Base-by-base conservation (phyloP, 2,113 vertebrate genomes). In the Scartelaos histophorus region DNA sequence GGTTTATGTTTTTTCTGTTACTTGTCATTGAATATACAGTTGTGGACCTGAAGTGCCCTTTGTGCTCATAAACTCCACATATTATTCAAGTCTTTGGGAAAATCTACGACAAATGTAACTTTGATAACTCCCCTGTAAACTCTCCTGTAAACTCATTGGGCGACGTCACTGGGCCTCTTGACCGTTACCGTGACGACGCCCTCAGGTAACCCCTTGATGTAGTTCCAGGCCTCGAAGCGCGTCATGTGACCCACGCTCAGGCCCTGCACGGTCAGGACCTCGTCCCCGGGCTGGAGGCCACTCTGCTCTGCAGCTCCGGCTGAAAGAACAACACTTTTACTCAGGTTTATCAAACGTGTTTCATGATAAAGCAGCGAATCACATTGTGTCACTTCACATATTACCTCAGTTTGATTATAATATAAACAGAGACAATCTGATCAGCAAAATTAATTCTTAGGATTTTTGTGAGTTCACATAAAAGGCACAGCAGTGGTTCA, bases 151-250 rank as follows among this genome's bases (percentile, higher is more conserved):
- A 51, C 49, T 15, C 7, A 6, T 13, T 4, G 12, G n/a, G 22
- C 15, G 3, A 13, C 45, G 0, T 83, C 47, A 80, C 82, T 1
- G 9, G 7, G 0, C 25, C 47, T 94, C 84, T 85, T 94, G 80
- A 98, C 82, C 43, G 93, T 65, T 0, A 85, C 66, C 0, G 87
- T 90, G 73, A 95, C 81, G 1, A 92, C 89, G 0, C 96, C 97
- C 0, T 96, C 94, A 0, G 96, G 95, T 64, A 99, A 85, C 0
- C 91, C 88, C 82, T 98, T 99, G 84, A 99, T 95, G 72, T 94
- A 45, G 65, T 87, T 96, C 97, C 97, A 98, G 0, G 96, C 98
- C 79, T 99, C 97, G 0, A 98, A 97, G n/a, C 97, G 94, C 0
- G 95, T 94, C 74, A 97, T 94, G 29, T 95, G 96, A 78, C 95